These are phyloP conservation scores for Oncorhynchus mykiss DNA, from an alignment of 2,113 vertebrate species.

Conservation along the genomic window DNA sequence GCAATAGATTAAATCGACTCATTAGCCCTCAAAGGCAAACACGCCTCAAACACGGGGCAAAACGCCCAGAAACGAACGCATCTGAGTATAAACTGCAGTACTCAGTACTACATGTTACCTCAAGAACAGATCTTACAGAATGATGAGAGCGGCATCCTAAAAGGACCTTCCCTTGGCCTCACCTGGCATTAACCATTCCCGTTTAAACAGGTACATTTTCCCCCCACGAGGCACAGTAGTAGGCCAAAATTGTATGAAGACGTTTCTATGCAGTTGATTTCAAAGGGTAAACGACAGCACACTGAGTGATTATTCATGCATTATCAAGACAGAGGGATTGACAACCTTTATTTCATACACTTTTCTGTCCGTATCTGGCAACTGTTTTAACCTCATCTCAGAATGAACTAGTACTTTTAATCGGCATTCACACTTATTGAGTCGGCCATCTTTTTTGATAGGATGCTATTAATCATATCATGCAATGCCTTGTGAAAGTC, in stretches of 20 bases:
- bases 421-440: not conserved
- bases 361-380: not conserved
- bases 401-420: not conserved
- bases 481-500: not conserved
- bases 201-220: not conserved
- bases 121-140: no score
- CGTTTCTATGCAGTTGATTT: not conserved
- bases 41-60: no score
- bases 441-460: not conserved
- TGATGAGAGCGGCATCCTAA: no score
- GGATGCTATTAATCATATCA: not conserved
- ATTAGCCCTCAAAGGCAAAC: no score
- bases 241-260: not conserved
- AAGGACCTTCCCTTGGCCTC: no score
- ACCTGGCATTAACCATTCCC: no score
- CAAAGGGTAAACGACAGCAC: conserved; percentile 3
- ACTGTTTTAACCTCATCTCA: not conserved
- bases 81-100: no score
- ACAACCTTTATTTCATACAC: conserved; percentile 67
- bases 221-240: not conserved
- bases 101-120: no score
- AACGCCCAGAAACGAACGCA: no score
- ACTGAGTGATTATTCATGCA: conserved; percentile 35
- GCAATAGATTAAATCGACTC: no score
- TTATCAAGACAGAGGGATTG: conserved; percentile 63